These are phyloP conservation scores for Monopterus albus DNA, from an alignment of 2,113 vertebrate genomes.

Conservation along the genomic window DNA sequence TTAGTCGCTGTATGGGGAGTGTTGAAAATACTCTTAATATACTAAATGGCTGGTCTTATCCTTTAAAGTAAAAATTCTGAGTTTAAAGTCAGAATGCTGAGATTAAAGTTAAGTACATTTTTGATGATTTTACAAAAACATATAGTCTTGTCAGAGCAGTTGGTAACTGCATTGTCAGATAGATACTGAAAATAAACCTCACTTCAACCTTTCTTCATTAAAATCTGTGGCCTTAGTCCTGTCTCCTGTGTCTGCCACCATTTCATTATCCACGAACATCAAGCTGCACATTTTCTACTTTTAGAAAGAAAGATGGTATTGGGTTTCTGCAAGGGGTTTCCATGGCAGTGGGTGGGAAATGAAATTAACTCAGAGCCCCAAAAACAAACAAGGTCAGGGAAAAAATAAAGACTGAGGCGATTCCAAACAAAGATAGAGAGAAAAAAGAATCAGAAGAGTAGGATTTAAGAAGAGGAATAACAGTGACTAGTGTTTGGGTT, in stretches of 20 bases:
- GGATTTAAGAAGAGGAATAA: conserved; percentile 58
- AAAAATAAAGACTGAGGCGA: conserved; percentile 66
- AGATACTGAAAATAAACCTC: not conserved
- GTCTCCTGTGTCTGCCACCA: conserved; percentile 4
- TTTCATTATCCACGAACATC: conserved; percentile 51
- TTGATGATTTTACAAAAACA: no score
- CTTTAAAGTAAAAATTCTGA: no score
- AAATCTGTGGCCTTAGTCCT: not conserved
- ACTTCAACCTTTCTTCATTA: not conserved
- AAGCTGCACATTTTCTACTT: conserved; percentile 30
- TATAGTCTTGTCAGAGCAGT: not conserved
- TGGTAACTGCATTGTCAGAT: not conserved
- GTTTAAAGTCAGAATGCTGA: no score
- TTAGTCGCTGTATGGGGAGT: no score
- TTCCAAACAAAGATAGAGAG: conserved; percentile 55
- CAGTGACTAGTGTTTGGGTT: conserved; percentile 56
- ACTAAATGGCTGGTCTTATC: no score
- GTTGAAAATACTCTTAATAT: no score
- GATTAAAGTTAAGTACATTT: no score
- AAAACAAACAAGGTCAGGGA: conserved; percentile 65
- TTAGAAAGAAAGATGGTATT: conserved; percentile 43
- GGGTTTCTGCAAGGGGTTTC: conserved; percentile 56
- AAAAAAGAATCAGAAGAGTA: conserved; percentile 48
- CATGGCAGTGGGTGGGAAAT: conserved; percentile 65
- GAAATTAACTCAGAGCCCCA: conserved; percentile 56